Base-by-base conservation (phyloP, 2,113 vertebrate species). In the Lucifuga dentata region DNA sequence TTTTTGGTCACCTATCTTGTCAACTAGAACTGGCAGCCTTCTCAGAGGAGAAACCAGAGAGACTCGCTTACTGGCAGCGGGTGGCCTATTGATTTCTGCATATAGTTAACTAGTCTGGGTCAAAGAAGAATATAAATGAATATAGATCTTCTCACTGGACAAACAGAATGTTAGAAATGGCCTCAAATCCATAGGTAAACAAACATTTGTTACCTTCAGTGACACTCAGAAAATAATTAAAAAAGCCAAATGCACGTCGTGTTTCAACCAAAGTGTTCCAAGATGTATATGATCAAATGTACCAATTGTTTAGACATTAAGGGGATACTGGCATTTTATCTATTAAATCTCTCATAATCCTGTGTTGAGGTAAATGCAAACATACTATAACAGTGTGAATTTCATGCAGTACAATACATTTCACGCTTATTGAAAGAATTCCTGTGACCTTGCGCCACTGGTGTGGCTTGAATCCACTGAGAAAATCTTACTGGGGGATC, bases 191-290 rank as follows among this genome's bases (percentile, higher is more conserved):
- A 16, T 79, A 89, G 63, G 52, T 81, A 64, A 80, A 74, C 21
- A 76, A 73, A 83, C 81, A 69, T 85, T 74, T 87, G 75, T 86
- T 78, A 72, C 64, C 70, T 77, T 51, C 52, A 49, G 70, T 61
- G 79, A 78, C 60, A 69, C 51, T 84, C 40, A 70, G 24, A 78
- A 67, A 65, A 50, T 68, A 75, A 44, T 70, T 45, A 78, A 72
- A 83, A 17, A 91, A 90, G 88, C 89, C 90, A 93, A 92, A 92
- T 92, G 81, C 81, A 86, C 69, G 85, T 85, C 56, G 74, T 83
- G 68, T 90, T 86, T 91, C 74, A 88, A 91, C 89, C 92, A 91
- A 93, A 93, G 91, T 63, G 61, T 74, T 87, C 57, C 57, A 68
- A 58, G 80, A 39, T 90, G 83, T 88, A 85, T 80, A 87, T 84